Conservation (phyloP, 1,140 invertebrate genomes). For the Bombus pascuorum region DNA sequence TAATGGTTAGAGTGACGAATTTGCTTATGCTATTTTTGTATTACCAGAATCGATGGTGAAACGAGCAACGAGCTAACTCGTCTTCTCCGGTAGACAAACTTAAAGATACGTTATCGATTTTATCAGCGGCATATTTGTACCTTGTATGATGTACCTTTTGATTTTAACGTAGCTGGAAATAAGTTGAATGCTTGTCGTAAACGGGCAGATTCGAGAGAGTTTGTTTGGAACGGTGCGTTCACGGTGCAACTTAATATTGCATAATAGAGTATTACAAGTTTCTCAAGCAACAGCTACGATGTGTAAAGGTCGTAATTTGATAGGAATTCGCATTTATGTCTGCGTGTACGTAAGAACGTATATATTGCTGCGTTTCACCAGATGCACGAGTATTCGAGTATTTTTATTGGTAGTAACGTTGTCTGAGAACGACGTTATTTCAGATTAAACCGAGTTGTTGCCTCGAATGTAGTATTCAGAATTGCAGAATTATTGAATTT, state of each 20-base stretch:
- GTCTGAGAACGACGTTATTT: too few species aligned
- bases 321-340: background rate
- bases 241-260: background rate
- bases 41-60: too few species aligned
- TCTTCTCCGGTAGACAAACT: too few species aligned
- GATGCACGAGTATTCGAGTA: background rate
- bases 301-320: slow-evolving; percentile 3
- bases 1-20: too few species aligned
- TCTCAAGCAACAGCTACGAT: background rate
- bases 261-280: slow-evolving; percentile 3
- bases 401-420: background rate
- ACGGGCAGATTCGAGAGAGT: background rate
- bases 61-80: too few species aligned
- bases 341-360: too few species aligned
- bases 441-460: background rate
- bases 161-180: background rate
- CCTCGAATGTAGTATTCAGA: too few species aligned
- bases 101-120: too few species aligned
- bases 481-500: too few species aligned
- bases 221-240: background rate
- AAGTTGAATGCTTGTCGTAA: background rate
- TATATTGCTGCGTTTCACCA: background rate
- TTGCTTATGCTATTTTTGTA: too few species aligned
- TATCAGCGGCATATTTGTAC: background rate
- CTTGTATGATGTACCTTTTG: background rate